A percentile compares a stretch with the other conserved stretches of the same genome.
Conservation (phyloP, 1,140 invertebrate genomes). For the Ridgeia piscesae region DNA sequence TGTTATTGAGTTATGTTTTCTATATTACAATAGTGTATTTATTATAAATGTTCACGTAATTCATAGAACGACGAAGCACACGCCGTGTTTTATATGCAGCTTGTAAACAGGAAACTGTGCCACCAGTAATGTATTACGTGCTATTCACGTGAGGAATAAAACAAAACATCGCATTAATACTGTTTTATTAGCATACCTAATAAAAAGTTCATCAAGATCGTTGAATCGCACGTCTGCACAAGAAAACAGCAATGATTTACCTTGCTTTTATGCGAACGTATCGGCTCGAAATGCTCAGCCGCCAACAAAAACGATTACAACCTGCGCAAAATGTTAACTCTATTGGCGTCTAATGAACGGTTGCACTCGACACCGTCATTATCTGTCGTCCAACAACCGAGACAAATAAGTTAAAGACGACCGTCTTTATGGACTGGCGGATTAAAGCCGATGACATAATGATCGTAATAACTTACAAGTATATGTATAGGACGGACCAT, state of each 20-base stretch:
- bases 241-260: neutral
- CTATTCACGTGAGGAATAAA: neutral
- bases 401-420: neutral
- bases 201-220: neutral
- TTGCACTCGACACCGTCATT: neutral
- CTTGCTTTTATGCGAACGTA: neutral
- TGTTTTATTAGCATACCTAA: neutral
- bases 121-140: neutral
- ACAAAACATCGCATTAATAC: neutral
- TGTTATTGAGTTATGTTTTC: neutral
- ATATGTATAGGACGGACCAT: too few relatives aligned
- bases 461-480: neutral
- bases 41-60: neutral
- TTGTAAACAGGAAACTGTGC: neutral
- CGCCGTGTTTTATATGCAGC: neutral
- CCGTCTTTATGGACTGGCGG: neutral
- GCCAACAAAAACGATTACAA: too few relatives aligned
- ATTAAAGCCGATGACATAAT: neutral
- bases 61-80: neutral
- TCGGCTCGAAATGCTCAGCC: neutral
- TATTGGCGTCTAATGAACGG: neutral
- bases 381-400: neutral
- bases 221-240: neutral
- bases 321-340: too few relatives aligned
- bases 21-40: neutral